Evolutionary conservation across 2,888 invertebrate species (phyloP).

Genomic region (Tenthredo mesomela): DNA sequence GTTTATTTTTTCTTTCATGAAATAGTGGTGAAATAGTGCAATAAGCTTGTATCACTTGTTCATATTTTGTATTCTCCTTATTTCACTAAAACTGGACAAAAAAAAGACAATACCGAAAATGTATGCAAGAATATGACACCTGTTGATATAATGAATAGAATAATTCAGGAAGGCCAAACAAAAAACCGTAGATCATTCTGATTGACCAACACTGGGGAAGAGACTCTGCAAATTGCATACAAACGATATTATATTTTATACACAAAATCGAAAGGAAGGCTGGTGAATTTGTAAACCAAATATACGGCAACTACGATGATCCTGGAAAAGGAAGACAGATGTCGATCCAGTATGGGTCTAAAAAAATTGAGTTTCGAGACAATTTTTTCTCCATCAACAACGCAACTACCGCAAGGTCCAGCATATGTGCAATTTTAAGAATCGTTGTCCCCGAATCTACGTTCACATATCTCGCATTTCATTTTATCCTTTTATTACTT

Average conservation of each 20-base stretch:
- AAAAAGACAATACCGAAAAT: slow-evolving; percentile 88
- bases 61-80: slow-evolving; percentile 69
- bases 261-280: too few species aligned
- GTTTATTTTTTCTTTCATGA: background rate
- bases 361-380: slow-evolving; percentile 92
- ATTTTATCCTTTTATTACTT: background rate
- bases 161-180: slow-evolving; percentile 96
- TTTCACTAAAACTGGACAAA: slow-evolving; percentile 84
- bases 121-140: slow-evolving; percentile 96
- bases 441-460: background rate
- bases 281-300: slow-evolving; percentile 97
- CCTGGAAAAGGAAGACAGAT: slow-evolving; percentile 92
- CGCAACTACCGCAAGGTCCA: too few species aligned
- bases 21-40: background rate
- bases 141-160: slow-evolving; percentile 95
- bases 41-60: background rate
- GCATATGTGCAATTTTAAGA: slow-evolving; percentile 74
- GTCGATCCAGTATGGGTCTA: slow-evolving; percentile 97
- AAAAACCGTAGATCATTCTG: slow-evolving; percentile 99
- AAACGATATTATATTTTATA: slow-evolving; percentile 91
- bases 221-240: slow-evolving; percentile 96
- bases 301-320: slow-evolving; percentile 84
- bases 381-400: slow-evolving; percentile 96
- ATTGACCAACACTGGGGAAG: slow-evolving; percentile 99
- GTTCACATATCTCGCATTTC: background rate